A percentile compares a stretch with the other conserved stretches of the same genome.
phyloP scores from a whole-genome alignment of 2,113 vertebrate species.

The Eclectus roratus region DNA sequence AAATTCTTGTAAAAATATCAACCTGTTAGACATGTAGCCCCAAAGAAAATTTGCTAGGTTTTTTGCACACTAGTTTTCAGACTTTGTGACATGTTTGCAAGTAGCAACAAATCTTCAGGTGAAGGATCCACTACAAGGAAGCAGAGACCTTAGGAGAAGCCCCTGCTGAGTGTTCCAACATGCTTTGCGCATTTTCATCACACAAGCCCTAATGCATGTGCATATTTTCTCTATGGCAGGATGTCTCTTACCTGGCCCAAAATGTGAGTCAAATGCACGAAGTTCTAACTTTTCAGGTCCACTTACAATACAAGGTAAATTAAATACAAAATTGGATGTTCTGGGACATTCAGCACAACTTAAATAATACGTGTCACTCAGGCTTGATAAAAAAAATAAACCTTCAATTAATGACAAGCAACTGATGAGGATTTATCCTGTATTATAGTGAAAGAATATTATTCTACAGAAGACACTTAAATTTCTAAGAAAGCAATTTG shows the following conservation, averaged over 20 bases:
- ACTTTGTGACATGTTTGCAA: not conserved
- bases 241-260: not conserved
- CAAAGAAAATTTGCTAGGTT: not conserved
- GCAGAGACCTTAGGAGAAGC: not conserved
- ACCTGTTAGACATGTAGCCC: rapidly evolving
- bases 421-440: not conserved
- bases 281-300: not conserved
- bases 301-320: not conserved
- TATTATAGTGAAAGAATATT: not conserved
- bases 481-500: not conserved
- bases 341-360: not conserved
- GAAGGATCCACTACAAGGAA: not conserved
- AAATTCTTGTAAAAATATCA: not conserved
- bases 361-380: not conserved
- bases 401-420: not conserved
- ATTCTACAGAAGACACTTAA: not conserved
- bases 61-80: not conserved
- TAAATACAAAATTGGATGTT: not conserved
- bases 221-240: not conserved
- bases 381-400: not conserved
- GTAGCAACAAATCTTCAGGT: not conserved
- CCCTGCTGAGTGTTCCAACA: not conserved
- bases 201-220: not conserved
- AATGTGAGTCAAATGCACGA: not conserved
- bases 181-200: not conserved